Conservation (phyloP, 2,113 vertebrate species). For the Emberiza fucata region DNA sequence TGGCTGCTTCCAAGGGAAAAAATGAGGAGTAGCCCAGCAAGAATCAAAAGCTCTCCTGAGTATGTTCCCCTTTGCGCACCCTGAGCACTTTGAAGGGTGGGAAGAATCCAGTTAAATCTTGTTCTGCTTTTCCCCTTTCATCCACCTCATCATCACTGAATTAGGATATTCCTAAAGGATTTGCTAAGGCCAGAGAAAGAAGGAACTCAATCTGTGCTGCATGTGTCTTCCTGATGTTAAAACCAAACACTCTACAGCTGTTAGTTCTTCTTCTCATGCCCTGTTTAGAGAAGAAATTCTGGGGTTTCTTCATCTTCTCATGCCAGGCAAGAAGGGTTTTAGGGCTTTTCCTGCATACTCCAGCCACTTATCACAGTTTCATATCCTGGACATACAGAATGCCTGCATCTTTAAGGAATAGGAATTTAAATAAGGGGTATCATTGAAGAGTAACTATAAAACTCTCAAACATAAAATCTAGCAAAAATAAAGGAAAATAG, state of each 20-base stretch:
- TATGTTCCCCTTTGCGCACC: not conserved
- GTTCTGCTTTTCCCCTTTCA: not conserved
- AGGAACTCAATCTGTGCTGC: not conserved
- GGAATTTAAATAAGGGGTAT: not conserved
- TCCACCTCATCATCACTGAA: not conserved
- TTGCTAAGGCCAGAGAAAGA: not conserved
- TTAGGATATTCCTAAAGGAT: not conserved
- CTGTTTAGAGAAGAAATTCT: not conserved
- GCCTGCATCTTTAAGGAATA: not conserved
- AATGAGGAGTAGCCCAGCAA: not conserved
- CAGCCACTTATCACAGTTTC: not conserved
- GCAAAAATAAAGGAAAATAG: not conserved
- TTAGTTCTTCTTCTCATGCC: not conserved
- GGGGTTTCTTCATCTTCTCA: not conserved
- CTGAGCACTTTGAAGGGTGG: not conserved
- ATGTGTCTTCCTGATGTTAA: not conserved
- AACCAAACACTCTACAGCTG: not conserved
- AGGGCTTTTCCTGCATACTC: not conserved
- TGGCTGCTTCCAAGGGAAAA: not conserved
- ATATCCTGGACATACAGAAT: not conserved
- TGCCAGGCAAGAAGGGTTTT: not conserved
- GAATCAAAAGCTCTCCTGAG: not conserved
- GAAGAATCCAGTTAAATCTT: not conserved
- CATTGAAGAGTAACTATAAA: not conserved
- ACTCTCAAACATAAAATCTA: not conserved